A percentile compares a stretch with the other conserved stretches of the same genome.
Evolutionary conservation across 2,113 vertebrate genomes (phyloP).

Genomic region (Phylloscopus trochilus): DNA sequence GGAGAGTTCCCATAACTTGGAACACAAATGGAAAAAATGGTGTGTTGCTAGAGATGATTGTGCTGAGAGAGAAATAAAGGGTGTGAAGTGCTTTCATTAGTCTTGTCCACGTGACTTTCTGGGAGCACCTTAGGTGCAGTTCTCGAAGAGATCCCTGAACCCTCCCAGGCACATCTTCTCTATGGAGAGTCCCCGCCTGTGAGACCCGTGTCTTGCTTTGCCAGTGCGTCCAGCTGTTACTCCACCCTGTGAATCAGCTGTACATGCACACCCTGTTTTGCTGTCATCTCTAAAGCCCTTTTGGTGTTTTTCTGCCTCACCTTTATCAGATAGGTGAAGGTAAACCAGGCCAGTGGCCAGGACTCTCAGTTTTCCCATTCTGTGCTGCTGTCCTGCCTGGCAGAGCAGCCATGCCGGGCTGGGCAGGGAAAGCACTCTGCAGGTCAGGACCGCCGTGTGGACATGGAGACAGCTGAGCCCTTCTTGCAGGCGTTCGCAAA

Average conservation of each 20-base stretch:
- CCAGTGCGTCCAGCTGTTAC: neutral
- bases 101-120: neutral
- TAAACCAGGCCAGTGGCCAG: neutral
- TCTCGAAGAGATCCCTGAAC: neutral
- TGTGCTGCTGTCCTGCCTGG: neutral
- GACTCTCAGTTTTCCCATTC: neutral
- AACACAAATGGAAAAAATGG: neutral
- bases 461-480: neutral
- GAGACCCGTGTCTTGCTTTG: neutral
- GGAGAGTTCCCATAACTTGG: neutral
- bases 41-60: neutral
- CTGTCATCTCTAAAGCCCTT: neutral
- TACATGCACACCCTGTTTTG: neutral
- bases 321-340: neutral
- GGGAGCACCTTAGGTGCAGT: neutral
- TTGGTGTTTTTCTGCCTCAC: neutral
- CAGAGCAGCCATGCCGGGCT: neutral
- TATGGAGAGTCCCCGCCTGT: accelerated
- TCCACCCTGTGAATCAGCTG: neutral
- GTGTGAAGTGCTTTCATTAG: neutral
- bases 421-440: neutral
- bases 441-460: neutral
- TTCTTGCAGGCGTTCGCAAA: neutral
- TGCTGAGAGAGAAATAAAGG: accelerated
- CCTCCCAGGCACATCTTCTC: neutral